A percentile compares a stretch with the other conserved stretches of the same genome.
These are phyloP conservation scores for Crotalus tigris DNA, from an alignment of 2,113 vertebrate species.

Conservation along the genomic window DNA sequence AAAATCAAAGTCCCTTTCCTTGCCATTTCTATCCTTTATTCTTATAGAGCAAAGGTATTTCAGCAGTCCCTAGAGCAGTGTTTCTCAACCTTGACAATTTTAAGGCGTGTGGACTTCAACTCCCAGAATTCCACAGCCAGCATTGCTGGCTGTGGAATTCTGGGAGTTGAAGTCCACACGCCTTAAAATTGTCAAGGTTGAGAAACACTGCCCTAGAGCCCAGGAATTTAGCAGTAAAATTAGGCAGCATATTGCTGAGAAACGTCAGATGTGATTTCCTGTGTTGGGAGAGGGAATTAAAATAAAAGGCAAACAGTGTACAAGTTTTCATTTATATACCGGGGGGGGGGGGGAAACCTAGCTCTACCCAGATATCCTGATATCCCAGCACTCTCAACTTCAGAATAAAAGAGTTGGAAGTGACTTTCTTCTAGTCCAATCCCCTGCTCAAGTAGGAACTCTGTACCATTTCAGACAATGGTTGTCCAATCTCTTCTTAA, in stretches of 20 bases:
- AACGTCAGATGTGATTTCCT: neutral
- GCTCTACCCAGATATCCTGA: neutral
- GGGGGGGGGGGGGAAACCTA: neutral
- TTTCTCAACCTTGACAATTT: too few species aligned
- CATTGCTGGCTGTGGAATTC: too few species aligned
- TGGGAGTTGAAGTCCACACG: too few species aligned
- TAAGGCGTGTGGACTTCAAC: too few species aligned
- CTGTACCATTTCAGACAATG: neutral
- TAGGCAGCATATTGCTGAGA: neutral
- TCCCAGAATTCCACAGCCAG: too few species aligned
- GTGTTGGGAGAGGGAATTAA: neutral
- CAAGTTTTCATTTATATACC: neutral
- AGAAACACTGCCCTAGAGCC: neutral
- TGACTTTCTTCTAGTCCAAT: neutral
- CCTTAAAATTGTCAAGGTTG: too few species aligned
- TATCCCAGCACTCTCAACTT: neutral
- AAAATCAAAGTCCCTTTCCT: neutral
- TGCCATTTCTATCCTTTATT: neutral
- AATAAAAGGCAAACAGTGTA: neutral
- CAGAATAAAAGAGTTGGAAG: neutral
- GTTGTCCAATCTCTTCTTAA: neutral
- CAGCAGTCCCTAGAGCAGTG: neutral
- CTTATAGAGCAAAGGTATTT: neutral
- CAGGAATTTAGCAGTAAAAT: neutral
- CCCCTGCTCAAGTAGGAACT: neutral